Percentiles rank a stretch among this genome's conserved stretches.
Conservation (phyloP, 1,140 invertebrate species). For the Pemphigus obesinymphae region DNA sequence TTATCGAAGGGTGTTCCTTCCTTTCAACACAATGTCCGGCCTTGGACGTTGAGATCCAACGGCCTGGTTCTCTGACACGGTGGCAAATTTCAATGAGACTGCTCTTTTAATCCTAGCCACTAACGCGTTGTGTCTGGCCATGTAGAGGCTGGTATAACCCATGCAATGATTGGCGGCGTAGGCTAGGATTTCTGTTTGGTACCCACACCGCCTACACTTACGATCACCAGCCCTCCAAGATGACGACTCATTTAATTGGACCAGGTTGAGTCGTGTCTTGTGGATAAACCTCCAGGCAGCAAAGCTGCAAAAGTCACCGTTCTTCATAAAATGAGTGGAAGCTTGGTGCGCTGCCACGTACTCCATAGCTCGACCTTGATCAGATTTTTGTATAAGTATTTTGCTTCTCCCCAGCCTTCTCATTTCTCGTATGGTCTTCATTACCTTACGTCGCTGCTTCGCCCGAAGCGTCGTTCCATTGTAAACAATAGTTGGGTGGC, state of each 20-base stretch:
- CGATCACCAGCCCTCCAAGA: not conserved
- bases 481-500: not conserved
- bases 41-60: accelerated
- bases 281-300: conserved; percentile 48
- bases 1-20: not conserved
- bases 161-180: not conserved
- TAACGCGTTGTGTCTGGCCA: not conserved
- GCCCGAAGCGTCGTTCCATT: not conserved
- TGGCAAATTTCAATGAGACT: accelerated
- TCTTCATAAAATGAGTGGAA: conserved; percentile 39
- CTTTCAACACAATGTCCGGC: not conserved
- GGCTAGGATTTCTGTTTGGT: too few relatives aligned
- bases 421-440: too few relatives aligned
- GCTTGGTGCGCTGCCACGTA: not conserved
- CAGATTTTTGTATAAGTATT: not conserved
- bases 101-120: not conserved
- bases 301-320: conserved; percentile 44
- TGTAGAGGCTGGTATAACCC: not conserved
- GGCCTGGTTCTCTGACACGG: not conserved
- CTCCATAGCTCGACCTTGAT: conserved; percentile 38
- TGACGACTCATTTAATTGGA: conserved; percentile 44
- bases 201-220: too few relatives aligned
- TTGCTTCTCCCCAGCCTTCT: not conserved
- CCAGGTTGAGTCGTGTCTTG: conserved; percentile 43
- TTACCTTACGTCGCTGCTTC: too few relatives aligned